phyloP scores from a whole-genome alignment of 2,797 vertebrate species.

The Tauraco hartlaubi region DNA sequence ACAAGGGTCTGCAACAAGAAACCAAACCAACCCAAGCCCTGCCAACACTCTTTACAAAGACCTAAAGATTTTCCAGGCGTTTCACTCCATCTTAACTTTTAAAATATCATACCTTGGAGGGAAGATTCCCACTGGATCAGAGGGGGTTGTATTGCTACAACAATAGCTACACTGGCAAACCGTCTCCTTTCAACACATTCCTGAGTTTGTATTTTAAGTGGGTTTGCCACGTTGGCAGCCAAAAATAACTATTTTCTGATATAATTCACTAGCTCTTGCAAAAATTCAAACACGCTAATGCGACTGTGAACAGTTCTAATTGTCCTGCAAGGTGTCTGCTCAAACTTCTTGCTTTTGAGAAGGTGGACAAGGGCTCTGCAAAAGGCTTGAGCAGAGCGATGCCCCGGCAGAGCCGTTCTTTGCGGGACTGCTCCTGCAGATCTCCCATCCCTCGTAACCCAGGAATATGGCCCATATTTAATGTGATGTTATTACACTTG shows the following conservation, averaged over 20 bases:
- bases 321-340: background rate
- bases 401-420: background rate
- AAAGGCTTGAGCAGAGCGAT: background rate
- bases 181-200: slow-evolving; percentile 33
- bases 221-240: slow-evolving; percentile 55
- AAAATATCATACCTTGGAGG: background rate
- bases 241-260: slow-evolving; percentile 63
- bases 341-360: background rate
- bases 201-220: slow-evolving; percentile 46
- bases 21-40: background rate
- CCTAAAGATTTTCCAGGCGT: background rate
- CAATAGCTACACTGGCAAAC: slow-evolving; percentile 30
- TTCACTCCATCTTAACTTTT: background rate
- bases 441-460: background rate
- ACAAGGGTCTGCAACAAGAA: background rate
- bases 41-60: background rate
- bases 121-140: background rate
- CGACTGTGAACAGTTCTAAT: background rate
- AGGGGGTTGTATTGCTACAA: background rate
- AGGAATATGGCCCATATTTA: background rate
- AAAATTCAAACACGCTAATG: slow-evolving; percentile 9
- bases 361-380: background rate
- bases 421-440: background rate
- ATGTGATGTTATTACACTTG: background rate
- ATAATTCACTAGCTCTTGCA: slow-evolving; percentile 45